Conservation (phyloP, 2,113 vertebrate species). For the Lycocorax pyrrhopterus region DNA sequence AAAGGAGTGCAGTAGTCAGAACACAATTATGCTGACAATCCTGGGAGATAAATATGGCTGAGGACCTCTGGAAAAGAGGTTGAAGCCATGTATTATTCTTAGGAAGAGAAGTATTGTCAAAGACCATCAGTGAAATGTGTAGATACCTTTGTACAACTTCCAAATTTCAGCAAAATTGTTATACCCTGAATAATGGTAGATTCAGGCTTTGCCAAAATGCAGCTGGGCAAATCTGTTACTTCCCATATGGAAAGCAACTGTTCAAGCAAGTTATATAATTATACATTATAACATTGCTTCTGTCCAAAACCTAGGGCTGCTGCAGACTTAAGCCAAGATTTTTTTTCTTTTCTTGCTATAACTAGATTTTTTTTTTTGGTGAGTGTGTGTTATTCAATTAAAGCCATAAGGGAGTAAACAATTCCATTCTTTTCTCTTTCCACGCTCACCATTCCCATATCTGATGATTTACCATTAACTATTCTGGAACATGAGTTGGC, state of each 20-base stretch:
- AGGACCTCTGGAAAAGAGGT: background rate
- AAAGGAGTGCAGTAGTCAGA: background rate
- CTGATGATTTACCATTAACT: background rate
- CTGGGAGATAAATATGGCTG: background rate
- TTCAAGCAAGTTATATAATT: constrained; percentile 67
- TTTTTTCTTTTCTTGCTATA: constrained; percentile 7
- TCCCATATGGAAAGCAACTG: constrained; percentile 72
- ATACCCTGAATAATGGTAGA: constrained; percentile 45
- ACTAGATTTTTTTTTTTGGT: background rate
- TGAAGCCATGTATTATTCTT: background rate
- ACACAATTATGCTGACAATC: background rate
- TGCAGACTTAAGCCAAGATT: constrained; percentile 41
- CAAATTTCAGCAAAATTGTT: constrained; percentile 58
- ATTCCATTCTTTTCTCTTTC: background rate
- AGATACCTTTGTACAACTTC: constrained; percentile 48
- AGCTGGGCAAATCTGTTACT: constrained; percentile 65
- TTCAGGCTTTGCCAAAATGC: constrained; percentile 59
- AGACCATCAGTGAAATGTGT: constrained; percentile 24
- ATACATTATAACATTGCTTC: constrained; percentile 48
- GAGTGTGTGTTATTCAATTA: constrained; percentile 6
- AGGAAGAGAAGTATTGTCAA: constrained; percentile 18
- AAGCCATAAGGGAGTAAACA: constrained; percentile 26
- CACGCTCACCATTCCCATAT: background rate
- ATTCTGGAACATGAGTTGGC: background rate
- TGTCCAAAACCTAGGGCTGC: constrained; percentile 49